Evolutionary conservation across 2,797 vertebrate genomes (phyloP), one percentile per base, ranked within the genome.

Genomic region (Oreochromis grahami): DNA sequence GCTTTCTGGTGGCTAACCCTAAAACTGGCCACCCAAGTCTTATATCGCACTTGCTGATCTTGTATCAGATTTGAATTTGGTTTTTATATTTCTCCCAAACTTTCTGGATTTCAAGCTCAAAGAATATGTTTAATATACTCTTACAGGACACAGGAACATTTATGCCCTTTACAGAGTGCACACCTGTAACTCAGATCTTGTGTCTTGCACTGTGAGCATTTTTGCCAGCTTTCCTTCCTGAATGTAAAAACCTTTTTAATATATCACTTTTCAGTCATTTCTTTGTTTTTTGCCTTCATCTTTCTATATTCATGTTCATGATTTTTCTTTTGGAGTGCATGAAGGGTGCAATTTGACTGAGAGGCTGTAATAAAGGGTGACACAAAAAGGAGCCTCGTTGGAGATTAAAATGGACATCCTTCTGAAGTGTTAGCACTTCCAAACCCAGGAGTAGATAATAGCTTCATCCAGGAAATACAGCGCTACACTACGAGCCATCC

Each of bases 21-120:
- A 26, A 63, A 63, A 63, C 32, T 1, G 58, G 32, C 9, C 9
- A n/a, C 10, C 3, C 3, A 3, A 38, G 19, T 7, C 34, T n/a
- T 36, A 19, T 19, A 3, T 63, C 6, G 1, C 10, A n/a, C 56
- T 34, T 34, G 17, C 15, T 19, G 56, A 36, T 19, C 32, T 36
- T 34, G 9, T 34, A 7, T 36, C 58, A 36, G 10, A 60, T 36
- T n/a, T 34, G 15, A 63, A 36, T 3, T 36, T 63, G n/a, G 50
- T 11, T 19, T 24, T 0, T 43, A n/a, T n/a, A 52, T 52, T 21
- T 32, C 26, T 17, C 32, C 55, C 15, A 5, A n/a, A 21, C 10
- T 21, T n/a, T 9, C n/a, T 51, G 19, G 50, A 5, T 51, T 51
- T 51, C 48, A 51, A 51, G 48, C 8, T n/a, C 19, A 51, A n/a